Evolutionary conservation across 2,888 invertebrate species (phyloP).

Genomic region (Horisme vitalbata): DNA sequence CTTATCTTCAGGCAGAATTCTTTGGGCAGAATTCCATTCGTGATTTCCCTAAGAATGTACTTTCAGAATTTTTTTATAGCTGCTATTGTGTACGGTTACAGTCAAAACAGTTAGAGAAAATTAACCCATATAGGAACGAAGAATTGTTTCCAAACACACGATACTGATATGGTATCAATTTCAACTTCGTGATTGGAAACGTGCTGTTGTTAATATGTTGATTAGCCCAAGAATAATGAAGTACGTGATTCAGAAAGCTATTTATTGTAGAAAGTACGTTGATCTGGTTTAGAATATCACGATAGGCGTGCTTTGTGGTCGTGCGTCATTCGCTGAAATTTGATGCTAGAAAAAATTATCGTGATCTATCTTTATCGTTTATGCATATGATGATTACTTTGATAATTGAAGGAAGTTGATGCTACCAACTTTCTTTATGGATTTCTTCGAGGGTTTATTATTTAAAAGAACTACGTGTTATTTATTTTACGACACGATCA

Average conservation of each 20-base stretch:
- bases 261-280: conserved; percentile 16
- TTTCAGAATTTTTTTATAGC: neutral
- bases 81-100: neutral
- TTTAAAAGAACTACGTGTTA: too few relatives aligned
- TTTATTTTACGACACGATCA: too few relatives aligned
- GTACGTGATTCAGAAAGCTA: conserved; percentile 14
- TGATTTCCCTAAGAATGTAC: too few relatives aligned
- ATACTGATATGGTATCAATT: conserved; percentile 23
- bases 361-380: conserved; percentile 12
- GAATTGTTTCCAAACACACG: conserved; percentile 20
- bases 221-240: conserved; percentile 21
- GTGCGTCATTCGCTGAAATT: conserved; percentile 13
- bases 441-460: too few relatives aligned
- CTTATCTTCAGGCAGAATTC: too few relatives aligned
- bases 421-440: too few relatives aligned
- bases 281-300: conserved; percentile 16
- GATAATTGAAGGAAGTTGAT: too few relatives aligned
- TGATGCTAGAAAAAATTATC: conserved; percentile 9
- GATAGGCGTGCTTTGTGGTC: conserved; percentile 4
- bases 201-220: conserved; percentile 21
- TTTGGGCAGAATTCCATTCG: too few relatives aligned
- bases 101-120: conserved; percentile 10
- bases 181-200: conserved; percentile 28
- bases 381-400: neutral
- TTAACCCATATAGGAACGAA: conserved; percentile 5